A percentile compares a stretch with the other conserved stretches of the same genome.
phyloP scores from a whole-genome alignment of 2,888 invertebrate genomes.

The Oxycera nigricornis region DNA sequence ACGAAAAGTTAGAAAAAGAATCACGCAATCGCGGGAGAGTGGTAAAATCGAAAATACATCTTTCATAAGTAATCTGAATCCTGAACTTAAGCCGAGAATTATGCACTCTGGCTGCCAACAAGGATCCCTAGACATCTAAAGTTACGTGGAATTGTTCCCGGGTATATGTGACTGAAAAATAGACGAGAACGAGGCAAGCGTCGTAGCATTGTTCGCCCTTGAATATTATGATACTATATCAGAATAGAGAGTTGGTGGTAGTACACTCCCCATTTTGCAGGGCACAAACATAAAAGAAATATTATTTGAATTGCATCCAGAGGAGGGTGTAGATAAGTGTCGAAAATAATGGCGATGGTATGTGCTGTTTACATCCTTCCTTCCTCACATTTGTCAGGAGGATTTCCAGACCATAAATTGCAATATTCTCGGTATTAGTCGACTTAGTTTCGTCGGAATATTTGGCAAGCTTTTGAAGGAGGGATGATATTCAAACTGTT shows the following conservation, averaged over 20 bases:
- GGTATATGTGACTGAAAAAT: not conserved
- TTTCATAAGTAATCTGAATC: conserved; percentile 2
- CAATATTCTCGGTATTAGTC: conserved; percentile 44
- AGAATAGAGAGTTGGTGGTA: not conserved
- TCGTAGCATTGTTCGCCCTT: not conserved
- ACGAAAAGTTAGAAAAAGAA: not conserved
- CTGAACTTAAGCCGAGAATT: conserved; percentile 19
- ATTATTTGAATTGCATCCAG: not conserved
- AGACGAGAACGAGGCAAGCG: not conserved
- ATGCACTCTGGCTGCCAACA: not conserved
- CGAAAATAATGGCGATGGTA: conserved; percentile 34
- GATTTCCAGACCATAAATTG: conserved; percentile 46
- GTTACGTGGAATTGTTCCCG: not conserved
- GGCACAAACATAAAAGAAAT: not conserved
- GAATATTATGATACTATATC: not conserved
- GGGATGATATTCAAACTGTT: too few species aligned
- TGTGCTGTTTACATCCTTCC: conserved; percentile 33
- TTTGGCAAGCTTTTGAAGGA: too few species aligned
- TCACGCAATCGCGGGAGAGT: not conserved
- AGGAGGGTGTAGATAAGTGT: conserved; percentile 4
- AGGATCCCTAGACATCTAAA: too few species aligned
- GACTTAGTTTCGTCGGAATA: too few species aligned
- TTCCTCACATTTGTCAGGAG: conserved; percentile 41
- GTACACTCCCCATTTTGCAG: not conserved
- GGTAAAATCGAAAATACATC: conserved; percentile 3